phyloP scores from a whole-genome alignment of 2,113 vertebrate genomes.

The Octodon degus region DNA sequence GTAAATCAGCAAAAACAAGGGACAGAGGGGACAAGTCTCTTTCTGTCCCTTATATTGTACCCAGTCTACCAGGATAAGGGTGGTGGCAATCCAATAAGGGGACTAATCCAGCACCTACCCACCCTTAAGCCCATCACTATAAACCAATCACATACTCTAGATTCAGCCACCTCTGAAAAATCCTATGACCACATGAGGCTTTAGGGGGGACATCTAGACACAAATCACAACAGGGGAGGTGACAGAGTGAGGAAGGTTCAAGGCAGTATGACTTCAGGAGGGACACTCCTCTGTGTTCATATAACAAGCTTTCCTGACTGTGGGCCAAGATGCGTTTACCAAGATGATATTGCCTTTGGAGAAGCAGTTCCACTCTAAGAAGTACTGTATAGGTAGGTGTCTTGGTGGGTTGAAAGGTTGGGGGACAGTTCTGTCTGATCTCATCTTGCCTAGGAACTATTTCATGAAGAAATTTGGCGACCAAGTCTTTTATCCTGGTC shows the following conservation, averaged over 20 bases:
- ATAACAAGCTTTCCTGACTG: background rate
- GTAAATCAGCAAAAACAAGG: background rate
- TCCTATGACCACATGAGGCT: background rate
- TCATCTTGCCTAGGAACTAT: background rate
- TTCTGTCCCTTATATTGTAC: background rate
- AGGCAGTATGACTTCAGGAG: background rate
- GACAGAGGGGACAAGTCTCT: background rate
- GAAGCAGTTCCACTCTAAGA: background rate
- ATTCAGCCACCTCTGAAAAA: background rate
- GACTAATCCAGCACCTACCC: background rate
- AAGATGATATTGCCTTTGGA: background rate
- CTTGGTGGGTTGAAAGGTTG: background rate
- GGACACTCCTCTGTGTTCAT: background rate
- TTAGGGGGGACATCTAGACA: background rate
- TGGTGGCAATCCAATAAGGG: background rate
- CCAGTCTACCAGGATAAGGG: background rate
- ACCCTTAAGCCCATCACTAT: background rate
- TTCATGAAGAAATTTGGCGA: background rate
- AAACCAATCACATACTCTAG: background rate
- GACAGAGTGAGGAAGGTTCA: rapidly evolving
- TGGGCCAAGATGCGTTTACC: background rate
- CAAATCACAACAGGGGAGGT: background rate
- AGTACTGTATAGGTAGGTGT: background rate
- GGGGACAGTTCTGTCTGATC: background rate
- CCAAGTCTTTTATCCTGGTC: background rate